Evolutionary conservation across 2,888 invertebrate genomes (phyloP), one percentile per base, ranked within the genome.

Genomic region (Apomyelois bistriatella): DNA sequence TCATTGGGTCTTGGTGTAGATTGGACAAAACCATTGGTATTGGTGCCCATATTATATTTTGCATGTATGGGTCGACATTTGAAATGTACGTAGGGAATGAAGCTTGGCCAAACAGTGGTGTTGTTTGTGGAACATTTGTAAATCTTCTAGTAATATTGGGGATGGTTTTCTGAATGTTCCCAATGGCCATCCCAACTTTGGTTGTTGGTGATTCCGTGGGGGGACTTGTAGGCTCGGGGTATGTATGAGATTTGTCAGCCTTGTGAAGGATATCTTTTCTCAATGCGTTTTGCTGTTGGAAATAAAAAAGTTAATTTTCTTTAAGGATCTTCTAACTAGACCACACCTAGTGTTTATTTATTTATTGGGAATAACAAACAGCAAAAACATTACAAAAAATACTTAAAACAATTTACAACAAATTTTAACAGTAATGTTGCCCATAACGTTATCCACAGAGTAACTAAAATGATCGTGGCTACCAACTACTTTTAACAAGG

Each of bases 181-280:
- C 3, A n/a, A n/a, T n/a, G n/a, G n/a, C n/a, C n/a, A n/a, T n/a
- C 17, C 1, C 12, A 32, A 40, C 42, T 50, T 42, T 32, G 30
- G 36, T 13, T 0, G 42, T 16, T 8, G 50, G 49, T n/a, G 35
- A 51, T 0, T 65, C 61, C 1, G 52, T 52, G 0, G 74, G 76
- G 2, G 72, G 71, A 1, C 60, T 66, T 0, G 55, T 56, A 0
- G 81, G 79, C 54, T 81, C 82, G 0, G 76, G 76, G 28, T 67
- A 74, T 0, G 46, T 13, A 6, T 73, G 70, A 0, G 52, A 56
- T 36, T 63, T 70, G 12, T 73, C 68, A 0, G 58, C 47, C 1
- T 66, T 49, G 40, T 53, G 64, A 4, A 65, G 58, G 0, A 64
- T 37, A 28, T 60, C 61, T 48, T 60, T 66, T 54, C 50, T 57